These are phyloP conservation scores for Anagrus nilaparvatae DNA, from an alignment of 1,140 invertebrate species.

Conservation along the genomic window DNA sequence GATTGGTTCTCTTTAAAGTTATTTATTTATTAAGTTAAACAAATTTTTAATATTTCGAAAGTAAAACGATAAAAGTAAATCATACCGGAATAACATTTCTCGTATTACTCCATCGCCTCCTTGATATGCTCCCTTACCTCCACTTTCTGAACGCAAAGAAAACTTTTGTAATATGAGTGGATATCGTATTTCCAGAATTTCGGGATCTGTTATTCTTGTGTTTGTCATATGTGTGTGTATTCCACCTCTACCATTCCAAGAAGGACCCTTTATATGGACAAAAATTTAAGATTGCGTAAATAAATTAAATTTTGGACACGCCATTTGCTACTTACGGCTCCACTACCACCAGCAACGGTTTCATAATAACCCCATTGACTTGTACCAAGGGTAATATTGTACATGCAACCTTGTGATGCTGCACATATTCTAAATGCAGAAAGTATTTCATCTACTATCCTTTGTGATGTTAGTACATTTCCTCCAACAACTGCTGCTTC, in stretches of 20 bases:
- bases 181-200: slow-evolving; percentile 91
- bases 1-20: slow-evolving; percentile 51
- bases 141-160: slow-evolving; percentile 67
- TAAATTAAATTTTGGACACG: no score
- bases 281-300: no score
- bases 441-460: slow-evolving; percentile 93
- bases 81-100: slow-evolving; percentile 74
- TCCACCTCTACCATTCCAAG: slow-evolving; percentile 81
- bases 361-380: slow-evolving; percentile 92
- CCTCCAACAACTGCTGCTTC: slow-evolving; percentile 96
- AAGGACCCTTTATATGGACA: slow-evolving; percentile 73
- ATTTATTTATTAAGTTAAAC: no score
- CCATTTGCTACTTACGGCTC: slow-evolving; percentile 89
- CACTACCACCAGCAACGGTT: slow-evolving; percentile 96
- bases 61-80: no score
- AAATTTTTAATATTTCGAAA: no score
- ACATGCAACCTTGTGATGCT: slow-evolving; percentile 98
- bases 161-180: slow-evolving; percentile 86
- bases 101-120: slow-evolving; percentile 90
- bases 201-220: slow-evolving; percentile 95
- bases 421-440: slow-evolving; percentile 86
- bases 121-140: slow-evolving; percentile 58
- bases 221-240: slow-evolving; percentile 99
- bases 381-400: slow-evolving; percentile 96
- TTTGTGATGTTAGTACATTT: slow-evolving; percentile 95